A percentile compares a stretch with the other conserved stretches of the same genome.
phyloP scores from a whole-genome alignment of 2,113 vertebrate species.

The human (Homo sapiens) region GRCh38 chr1:117157001-117157500 shows the following conservation, averaged over 20 bases:
- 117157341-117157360: too few species aligned
- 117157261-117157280: background rate
- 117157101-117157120: background rate
- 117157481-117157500: too few species aligned
- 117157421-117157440: too few species aligned
- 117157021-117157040: background rate
- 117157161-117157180: background rate
- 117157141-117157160: background rate
- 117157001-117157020: background rate
- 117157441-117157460: too few species aligned
- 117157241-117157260: background rate
- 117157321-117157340: too few species aligned
- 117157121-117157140: background rate
- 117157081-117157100: background rate
- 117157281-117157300: background rate
- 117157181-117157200: background rate
- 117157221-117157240: background rate
- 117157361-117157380: too few species aligned
- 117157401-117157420: too few species aligned
- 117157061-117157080: background rate
- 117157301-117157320: background rate
- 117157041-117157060: background rate
- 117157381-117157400: too few species aligned
- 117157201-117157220: constrained; percentile 19
- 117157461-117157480: too few species aligned